phyloP scores from a whole-genome alignment of 2,113 vertebrate species.

The Gobius niger region DNA sequence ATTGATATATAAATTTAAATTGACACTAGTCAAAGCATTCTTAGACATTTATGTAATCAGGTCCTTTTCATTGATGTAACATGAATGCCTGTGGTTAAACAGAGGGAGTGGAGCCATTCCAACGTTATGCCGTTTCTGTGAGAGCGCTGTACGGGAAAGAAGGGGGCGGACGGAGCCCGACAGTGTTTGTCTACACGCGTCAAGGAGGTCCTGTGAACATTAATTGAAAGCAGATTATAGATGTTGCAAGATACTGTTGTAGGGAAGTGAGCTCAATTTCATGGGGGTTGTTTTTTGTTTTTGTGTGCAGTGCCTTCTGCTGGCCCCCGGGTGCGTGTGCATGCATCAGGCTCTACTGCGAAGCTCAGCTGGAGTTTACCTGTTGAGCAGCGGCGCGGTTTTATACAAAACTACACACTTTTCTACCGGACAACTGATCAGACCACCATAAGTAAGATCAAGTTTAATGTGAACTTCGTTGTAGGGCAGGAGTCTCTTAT shows the following conservation, averaged over 20 bases:
- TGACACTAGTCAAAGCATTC: too few species aligned
- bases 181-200: slow-evolving; percentile 49
- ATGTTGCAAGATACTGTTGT: neutral
- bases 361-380: slow-evolving; percentile 67
- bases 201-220: slow-evolving; percentile 62
- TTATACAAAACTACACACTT: slow-evolving; percentile 68
- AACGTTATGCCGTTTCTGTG: slow-evolving; percentile 66
- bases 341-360: slow-evolving; percentile 32
- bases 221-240: too few species aligned
- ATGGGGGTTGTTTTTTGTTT: neutral
- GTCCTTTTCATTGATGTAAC: too few species aligned
- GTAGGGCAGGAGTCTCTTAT: too few species aligned
- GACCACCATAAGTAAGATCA: slow-evolving; percentile 48
- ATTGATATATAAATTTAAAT: too few species aligned
- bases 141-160: slow-evolving; percentile 44
- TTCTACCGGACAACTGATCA: slow-evolving; percentile 40
- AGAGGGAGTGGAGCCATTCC: slow-evolving; percentile 62
- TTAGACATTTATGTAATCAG: too few species aligned
- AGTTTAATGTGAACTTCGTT: too few species aligned
- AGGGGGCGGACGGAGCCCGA: slow-evolving; percentile 9
- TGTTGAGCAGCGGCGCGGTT: slow-evolving; percentile 64
- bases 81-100: neutral
- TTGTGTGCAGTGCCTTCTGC: slow-evolving; percentile 58
- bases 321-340: slow-evolving; percentile 53
- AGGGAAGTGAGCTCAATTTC: too few species aligned